phyloP scores from a whole-genome alignment of 1,140 invertebrate genomes.

The roundworm (Caenorhabditis elegans) region DNA sequence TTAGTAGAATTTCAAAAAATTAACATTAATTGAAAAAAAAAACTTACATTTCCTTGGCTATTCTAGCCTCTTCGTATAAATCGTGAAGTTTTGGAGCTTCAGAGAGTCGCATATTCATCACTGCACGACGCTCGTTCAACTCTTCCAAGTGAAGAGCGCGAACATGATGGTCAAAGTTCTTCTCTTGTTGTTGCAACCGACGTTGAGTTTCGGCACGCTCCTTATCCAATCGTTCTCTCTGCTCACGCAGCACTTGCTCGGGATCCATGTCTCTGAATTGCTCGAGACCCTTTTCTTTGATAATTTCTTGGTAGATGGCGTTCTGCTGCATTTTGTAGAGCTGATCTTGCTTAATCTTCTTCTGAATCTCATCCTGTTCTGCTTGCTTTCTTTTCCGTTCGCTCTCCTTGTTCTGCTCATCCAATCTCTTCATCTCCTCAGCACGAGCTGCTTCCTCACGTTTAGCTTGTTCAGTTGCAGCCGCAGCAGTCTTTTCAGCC shows the following conservation, averaged over 20 bases:
- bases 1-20: too few species aligned
- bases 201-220: constrained; percentile 43
- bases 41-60: constrained; percentile 60
- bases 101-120: constrained; percentile 44
- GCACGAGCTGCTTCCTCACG: constrained; percentile 58
- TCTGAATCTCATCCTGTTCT: constrained; percentile 53
- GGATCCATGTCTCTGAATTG: constrained; percentile 60
- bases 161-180: constrained; percentile 64
- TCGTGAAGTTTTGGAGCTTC: constrained; percentile 51
- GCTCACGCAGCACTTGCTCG: constrained; percentile 57
- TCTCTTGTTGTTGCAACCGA: constrained; percentile 53
- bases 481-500: constrained; percentile 51
- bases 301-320: constrained; percentile 57
- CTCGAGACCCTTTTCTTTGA: constrained; percentile 62
- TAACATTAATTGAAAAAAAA: background rate
- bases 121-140: constrained; percentile 52
- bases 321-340: constrained; percentile 49
- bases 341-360: constrained; percentile 44
- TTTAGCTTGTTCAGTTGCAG: constrained; percentile 52
- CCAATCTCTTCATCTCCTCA: constrained; percentile 62
- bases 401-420: constrained; percentile 61
- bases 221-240: constrained; percentile 51
- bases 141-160: constrained; percentile 65
- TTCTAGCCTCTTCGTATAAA: constrained; percentile 54
- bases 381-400: constrained; percentile 55